Evolutionary conservation across 2,888 invertebrate species (phyloP).

Genomic region (Belgica antarctica): DNA sequence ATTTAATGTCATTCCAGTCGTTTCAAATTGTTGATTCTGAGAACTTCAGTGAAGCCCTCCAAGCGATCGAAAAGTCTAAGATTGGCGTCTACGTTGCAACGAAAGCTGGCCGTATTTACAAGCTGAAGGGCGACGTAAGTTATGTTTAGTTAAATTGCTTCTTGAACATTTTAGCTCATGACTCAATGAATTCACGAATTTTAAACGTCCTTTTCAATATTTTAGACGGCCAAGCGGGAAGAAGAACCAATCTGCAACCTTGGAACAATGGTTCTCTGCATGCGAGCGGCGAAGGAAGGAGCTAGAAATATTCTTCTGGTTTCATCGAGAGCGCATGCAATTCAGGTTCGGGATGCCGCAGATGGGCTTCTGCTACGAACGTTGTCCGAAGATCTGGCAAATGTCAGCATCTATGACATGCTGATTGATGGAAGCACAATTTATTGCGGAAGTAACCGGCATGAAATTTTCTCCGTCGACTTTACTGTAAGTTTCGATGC

Average conservation of each 20-base stretch:
- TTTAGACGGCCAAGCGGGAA: slow-evolving; percentile 34
- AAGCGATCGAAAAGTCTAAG: slow-evolving; percentile 74
- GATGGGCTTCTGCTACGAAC: slow-evolving; percentile 67
- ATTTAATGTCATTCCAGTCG: slow-evolving; percentile 48
- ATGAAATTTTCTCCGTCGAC: slow-evolving; percentile 70
- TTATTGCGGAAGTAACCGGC: slow-evolving; percentile 74
- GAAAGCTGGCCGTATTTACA: slow-evolving; percentile 67
- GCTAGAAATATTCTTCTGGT: slow-evolving; percentile 66
- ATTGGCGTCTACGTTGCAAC: slow-evolving; percentile 70
- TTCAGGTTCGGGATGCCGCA: slow-evolving; percentile 70
- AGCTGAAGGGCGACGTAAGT: slow-evolving; percentile 66
- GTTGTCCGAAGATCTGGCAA: slow-evolving; percentile 59
- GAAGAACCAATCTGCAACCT: slow-evolving; percentile 61
- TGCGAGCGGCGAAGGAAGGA: slow-evolving; percentile 72
- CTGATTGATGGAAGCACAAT: slow-evolving; percentile 66
- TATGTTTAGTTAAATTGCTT: slow-evolving; percentile 36
- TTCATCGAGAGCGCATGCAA: slow-evolving; percentile 67
- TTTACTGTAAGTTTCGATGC: slow-evolving; percentile 72
- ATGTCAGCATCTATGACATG: slow-evolving; percentile 62
- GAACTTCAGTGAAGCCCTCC: slow-evolving; percentile 59
- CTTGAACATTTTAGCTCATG: not conserved
- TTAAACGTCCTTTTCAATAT: not conserved
- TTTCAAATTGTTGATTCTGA: slow-evolving; percentile 48
- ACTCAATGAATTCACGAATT: not conserved
- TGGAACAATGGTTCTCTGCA: slow-evolving; percentile 65